Conservation (phyloP, 2,113 vertebrate genomes). For the Opisthocomus hoazin region DNA sequence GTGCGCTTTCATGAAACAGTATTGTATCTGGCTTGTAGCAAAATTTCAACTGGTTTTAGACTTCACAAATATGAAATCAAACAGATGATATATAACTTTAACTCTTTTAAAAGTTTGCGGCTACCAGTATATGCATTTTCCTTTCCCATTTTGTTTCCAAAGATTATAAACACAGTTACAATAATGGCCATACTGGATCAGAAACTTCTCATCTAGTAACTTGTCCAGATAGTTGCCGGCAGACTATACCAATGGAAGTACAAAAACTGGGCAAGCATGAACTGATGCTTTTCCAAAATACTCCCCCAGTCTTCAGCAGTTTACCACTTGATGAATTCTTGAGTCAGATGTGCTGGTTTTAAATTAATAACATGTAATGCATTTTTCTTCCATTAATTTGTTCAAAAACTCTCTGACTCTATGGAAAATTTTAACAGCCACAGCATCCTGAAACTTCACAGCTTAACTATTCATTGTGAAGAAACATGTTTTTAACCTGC, state of each 20-base stretch:
- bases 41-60: not conserved
- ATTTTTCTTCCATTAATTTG: not conserved
- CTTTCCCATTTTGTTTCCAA: not conserved
- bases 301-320: not conserved
- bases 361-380: not conserved
- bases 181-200: not conserved
- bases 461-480: conserved; percentile 17
- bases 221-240: not conserved
- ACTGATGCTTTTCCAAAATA: not conserved
- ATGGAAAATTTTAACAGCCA: not conserved
- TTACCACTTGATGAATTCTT: not conserved
- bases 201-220: not conserved
- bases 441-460: not conserved
- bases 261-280: not conserved
- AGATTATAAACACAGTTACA: not conserved
- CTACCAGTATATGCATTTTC: not conserved
- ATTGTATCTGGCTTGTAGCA: not conserved
- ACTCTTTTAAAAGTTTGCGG: not conserved
- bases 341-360: not conserved
- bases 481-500: not conserved
- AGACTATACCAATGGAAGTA: not conserved
- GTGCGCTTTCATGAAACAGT: not conserved
- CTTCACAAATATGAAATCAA: not conserved
- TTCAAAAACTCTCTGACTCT: not conserved
- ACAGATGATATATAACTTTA: not conserved